These are phyloP conservation scores for Eupithecia centaureata DNA, from an alignment of 2,888 invertebrate genomes.

Conservation along the genomic window DNA sequence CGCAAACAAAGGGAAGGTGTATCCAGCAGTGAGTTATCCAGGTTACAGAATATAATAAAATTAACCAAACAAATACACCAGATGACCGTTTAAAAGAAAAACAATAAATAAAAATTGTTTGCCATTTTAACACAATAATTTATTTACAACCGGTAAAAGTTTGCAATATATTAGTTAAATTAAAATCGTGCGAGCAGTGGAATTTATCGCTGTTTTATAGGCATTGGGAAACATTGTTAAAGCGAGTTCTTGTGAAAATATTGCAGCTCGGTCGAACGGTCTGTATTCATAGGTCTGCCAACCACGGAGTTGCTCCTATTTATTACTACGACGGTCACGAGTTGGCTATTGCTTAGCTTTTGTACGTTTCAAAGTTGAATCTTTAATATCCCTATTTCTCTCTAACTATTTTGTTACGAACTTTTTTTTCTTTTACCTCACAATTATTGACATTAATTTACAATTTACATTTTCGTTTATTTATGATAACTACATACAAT, in stretches of 20 bases:
- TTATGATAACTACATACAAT: no score
- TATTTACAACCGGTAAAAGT: slow-evolving; percentile 16
- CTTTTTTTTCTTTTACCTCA: neutral
- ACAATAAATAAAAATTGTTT: neutral
- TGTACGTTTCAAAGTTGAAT: slow-evolving; percentile 18
- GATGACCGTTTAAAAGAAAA: neutral
- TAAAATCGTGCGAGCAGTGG: slow-evolving; percentile 26
- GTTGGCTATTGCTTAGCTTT: slow-evolving; percentile 25
- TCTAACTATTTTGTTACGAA: neutral
- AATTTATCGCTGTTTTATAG: slow-evolving; percentile 27
- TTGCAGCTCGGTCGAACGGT: slow-evolving; percentile 19
- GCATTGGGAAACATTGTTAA: slow-evolving; percentile 24
- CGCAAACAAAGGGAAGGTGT: no score
- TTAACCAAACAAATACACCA: neutral
- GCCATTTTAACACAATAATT: slow-evolving; percentile 3
- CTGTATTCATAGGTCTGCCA: slow-evolving; percentile 28
- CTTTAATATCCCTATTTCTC: slow-evolving; percentile 12
- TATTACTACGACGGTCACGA: slow-evolving; percentile 27
- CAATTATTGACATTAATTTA: neutral
- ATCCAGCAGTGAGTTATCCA: neutral
- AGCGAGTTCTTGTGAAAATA: slow-evolving; percentile 28
- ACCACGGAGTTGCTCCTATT: slow-evolving; percentile 24
- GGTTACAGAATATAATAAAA: neutral
- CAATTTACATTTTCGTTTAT: neutral
- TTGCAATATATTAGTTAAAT: slow-evolving; percentile 24